Conservation (phyloP, 2,888 invertebrate genomes). For the Synanthedon tipuliformis region DNA sequence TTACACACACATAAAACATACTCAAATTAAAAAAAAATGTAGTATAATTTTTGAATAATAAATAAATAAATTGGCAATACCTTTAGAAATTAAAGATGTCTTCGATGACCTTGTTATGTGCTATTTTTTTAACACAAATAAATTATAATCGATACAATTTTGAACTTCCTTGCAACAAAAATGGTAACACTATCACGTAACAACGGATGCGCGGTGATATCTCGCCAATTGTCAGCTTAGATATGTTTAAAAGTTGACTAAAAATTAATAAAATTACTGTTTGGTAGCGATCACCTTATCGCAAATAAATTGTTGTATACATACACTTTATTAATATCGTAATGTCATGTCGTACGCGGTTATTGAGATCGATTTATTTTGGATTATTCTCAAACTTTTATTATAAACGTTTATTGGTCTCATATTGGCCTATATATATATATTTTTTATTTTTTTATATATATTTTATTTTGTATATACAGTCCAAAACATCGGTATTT, state of each 20-base stretch:
- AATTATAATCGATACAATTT: background rate
- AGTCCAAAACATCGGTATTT: too few relatives aligned
- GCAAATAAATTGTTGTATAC: slow-evolving; percentile 16
- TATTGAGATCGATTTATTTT: slow-evolving; percentile 17
- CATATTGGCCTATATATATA: too few relatives aligned
- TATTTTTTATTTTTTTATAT: too few relatives aligned
- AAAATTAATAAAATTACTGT: slow-evolving; percentile 9
- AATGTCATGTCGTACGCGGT: slow-evolving; percentile 9
- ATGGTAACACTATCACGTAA: background rate
- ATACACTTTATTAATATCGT: slow-evolving; percentile 20
- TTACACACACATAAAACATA: too few relatives aligned
- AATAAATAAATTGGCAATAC: too few relatives aligned
- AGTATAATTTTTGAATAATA: too few relatives aligned
- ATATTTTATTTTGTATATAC: too few relatives aligned
- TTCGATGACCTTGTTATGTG: too few relatives aligned
- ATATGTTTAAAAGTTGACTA: slow-evolving; percentile 23
- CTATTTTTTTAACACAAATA: background rate
- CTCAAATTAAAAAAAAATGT: too few relatives aligned
- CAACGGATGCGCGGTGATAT: slow-evolving; percentile 25
- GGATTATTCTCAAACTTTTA: slow-evolving; percentile 30
- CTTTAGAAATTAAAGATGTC: too few relatives aligned
- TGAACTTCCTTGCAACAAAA: background rate
- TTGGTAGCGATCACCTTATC: slow-evolving; percentile 19
- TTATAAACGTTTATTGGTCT: background rate
- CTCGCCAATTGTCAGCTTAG: slow-evolving; percentile 24